Evolutionary conservation across 2,888 invertebrate genomes (phyloP), one percentile per base, ranked within the genome.

Genomic region (Callinectes sapidus): DNA sequence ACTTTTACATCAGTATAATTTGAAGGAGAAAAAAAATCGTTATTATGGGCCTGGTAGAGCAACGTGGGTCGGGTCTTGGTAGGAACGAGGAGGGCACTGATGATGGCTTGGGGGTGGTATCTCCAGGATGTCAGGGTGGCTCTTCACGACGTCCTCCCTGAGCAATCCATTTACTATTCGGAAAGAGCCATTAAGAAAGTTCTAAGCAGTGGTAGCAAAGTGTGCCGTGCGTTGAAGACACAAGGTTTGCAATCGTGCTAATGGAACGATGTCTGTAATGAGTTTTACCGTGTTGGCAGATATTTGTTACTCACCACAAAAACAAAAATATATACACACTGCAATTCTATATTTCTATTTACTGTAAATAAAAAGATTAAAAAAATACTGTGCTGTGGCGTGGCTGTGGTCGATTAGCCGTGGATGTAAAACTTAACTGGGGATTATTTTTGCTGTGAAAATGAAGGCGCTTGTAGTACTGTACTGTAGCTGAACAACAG

Each of bases 161-260:
- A 23, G 71, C 71, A 71, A 71, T 71, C 28, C 71, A 71, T 71
- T 71, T 71, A 71, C 71, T 71, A 23, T 23, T 71, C n/a, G n/a
- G 71, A 71, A 28, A 71, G 71, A 10, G n/a, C 23, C 71, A 71
- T 71, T 71, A 71, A 71, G 71, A 71, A 71, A n/a, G 71, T 71
- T 71, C n/a, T 71, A n/a, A 71, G 71, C 71, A 71, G 28, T 23
- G 71, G 71, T 71, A 71, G n/a, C 71, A 71, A 71, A n/a, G 28
- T 71, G 71, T 8, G 71, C 28, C 71, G 16, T 71, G 71, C n/a
- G 71, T 71, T 71, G n/a, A 71, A n/a, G n/a, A 18, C 71, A 71
- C 66, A 39, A 28, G 71, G 71, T 23, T 71, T n/a, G n/a, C 71
- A 71, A 71, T 71, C 71, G 71, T 71, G 71, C 71, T 71, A 71